Percentiles rank a stretch among this genome's conserved stretches.
These are phyloP conservation scores for Ceratosolen solmsi DNA, from an alignment of 1,140 invertebrate genomes.

Conservation along the genomic window DNA sequence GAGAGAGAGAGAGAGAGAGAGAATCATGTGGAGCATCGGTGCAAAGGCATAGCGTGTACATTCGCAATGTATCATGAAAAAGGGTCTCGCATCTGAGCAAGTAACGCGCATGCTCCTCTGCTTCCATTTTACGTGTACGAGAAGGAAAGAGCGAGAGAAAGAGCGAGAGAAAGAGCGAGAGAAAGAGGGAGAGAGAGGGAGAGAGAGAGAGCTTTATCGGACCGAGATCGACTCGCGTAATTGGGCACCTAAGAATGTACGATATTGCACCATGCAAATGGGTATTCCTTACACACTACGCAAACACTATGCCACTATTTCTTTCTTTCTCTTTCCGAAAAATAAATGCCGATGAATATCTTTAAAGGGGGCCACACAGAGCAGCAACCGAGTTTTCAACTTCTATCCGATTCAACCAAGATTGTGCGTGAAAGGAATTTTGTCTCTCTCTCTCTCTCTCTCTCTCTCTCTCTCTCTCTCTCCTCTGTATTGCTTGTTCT, in stretches of 20 bases:
- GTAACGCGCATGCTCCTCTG: slow-evolving; percentile 60
- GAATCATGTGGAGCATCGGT: slow-evolving; percentile 64
- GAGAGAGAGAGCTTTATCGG: slow-evolving; percentile 62
- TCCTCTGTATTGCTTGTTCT: neutral
- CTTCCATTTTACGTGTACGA: neutral
- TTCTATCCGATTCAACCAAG: slow-evolving; percentile 39
- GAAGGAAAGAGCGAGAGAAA: neutral
- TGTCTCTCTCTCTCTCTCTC: slow-evolving; percentile 25
- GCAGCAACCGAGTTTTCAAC: slow-evolving; percentile 26
- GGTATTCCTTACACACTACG: slow-evolving; percentile 56
- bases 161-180: slow-evolving; percentile 27
- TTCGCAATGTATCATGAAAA: slow-evolving; percentile 71
- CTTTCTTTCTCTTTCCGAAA: slow-evolving; percentile 14
- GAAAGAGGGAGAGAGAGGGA: slow-evolving; percentile 7
- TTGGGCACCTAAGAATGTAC: slow-evolving; percentile 72
- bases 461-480: neutral
- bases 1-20: slow-evolving; percentile 13
- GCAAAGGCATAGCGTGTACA: slow-evolving; percentile 64
- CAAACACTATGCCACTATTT: neutral
- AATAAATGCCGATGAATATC: slow-evolving; percentile 50
- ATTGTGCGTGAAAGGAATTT: slow-evolving; percentile 44
- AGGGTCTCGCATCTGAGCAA: slow-evolving; percentile 54
- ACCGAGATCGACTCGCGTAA: slow-evolving; percentile 72
- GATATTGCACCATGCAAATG: slow-evolving; percentile 74
- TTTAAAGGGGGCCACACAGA: slow-evolving; percentile 24